Conservation (phyloP, 2,113 vertebrate species). For the Oceanodroma tethys region DNA sequence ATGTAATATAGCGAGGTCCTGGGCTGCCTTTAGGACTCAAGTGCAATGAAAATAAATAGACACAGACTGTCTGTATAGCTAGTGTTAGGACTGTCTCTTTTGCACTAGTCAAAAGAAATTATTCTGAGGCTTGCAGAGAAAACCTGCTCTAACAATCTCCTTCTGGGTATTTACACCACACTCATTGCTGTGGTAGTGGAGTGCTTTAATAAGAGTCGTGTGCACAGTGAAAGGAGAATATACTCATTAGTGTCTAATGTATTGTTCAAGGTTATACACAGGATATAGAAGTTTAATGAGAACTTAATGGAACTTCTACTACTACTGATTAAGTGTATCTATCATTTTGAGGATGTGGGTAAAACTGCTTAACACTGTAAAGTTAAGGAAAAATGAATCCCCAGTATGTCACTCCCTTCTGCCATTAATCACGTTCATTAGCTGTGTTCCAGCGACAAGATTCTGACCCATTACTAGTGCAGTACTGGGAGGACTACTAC, state of each 20-base stretch:
- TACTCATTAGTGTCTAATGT: conserved; percentile 68
- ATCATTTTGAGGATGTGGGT: conserved; percentile 63
- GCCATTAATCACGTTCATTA: conserved; percentile 65
- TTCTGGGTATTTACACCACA: background rate
- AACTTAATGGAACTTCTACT: conserved; percentile 71
- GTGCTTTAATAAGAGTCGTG: background rate
- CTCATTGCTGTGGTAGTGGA: background rate
- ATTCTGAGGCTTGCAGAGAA: background rate
- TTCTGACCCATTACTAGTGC: conserved; percentile 40
- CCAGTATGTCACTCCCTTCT: conserved; percentile 15
- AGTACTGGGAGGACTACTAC: conserved; percentile 2
- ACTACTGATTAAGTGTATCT: conserved; percentile 73
- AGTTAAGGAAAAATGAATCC: conserved; percentile 51
- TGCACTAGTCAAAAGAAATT: background rate
- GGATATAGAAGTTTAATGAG: conserved; percentile 74
- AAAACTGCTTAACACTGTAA: conserved; percentile 31
- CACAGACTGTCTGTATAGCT: background rate
- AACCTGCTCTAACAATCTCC: background rate
- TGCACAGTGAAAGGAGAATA: conserved; percentile 11
- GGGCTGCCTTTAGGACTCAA: background rate
- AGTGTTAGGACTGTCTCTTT: background rate
- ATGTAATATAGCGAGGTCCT: background rate
- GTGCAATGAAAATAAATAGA: background rate
- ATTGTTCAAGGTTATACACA: conserved; percentile 74
- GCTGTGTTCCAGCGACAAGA: conserved; percentile 37